Conservation (phyloP, 2,888 invertebrate genomes). For the Eupsilia transversa region DNA sequence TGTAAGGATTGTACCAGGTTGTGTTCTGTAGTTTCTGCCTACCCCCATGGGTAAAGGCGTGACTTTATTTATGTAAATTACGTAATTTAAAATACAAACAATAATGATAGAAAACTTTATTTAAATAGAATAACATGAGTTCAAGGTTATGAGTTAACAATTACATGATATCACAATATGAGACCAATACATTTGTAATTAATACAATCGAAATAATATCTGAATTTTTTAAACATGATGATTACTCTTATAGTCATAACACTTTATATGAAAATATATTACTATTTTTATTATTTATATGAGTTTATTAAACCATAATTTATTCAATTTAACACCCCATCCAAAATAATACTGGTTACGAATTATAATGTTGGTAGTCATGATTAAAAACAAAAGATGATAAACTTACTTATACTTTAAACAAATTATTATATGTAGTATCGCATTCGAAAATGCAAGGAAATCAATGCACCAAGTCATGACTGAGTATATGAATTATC, state of each 20-base stretch:
- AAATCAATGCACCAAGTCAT: constrained; percentile 17
- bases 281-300: constrained; percentile 27
- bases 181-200: constrained; percentile 80
- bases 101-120: constrained; percentile 49
- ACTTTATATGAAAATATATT: constrained; percentile 59
- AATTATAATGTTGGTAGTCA: constrained; percentile 35
- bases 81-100: neutral
- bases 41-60: no score
- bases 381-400: constrained; percentile 17
- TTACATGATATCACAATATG: constrained; percentile 83
- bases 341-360: constrained; percentile 62
- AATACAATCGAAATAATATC: constrained; percentile 63
- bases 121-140: constrained; percentile 51
- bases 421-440: constrained; percentile 5
- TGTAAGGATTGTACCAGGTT: no score
- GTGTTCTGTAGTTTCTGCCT: no score
- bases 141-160: constrained; percentile 62
- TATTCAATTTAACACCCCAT: constrained; percentile 26
- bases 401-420: constrained; percentile 14
- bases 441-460: constrained; percentile 29
- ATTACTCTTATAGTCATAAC: constrained; percentile 38
- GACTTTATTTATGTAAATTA: neutral
- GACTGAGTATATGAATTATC: constrained; percentile 13
- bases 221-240: constrained; percentile 32
- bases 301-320: constrained; percentile 23